A percentile compares a stretch with the other conserved stretches of the same genome.
These are phyloP conservation scores for Chironomus striatipennis DNA, from an alignment of 1,140 invertebrate species.

Conservation along the genomic window DNA sequence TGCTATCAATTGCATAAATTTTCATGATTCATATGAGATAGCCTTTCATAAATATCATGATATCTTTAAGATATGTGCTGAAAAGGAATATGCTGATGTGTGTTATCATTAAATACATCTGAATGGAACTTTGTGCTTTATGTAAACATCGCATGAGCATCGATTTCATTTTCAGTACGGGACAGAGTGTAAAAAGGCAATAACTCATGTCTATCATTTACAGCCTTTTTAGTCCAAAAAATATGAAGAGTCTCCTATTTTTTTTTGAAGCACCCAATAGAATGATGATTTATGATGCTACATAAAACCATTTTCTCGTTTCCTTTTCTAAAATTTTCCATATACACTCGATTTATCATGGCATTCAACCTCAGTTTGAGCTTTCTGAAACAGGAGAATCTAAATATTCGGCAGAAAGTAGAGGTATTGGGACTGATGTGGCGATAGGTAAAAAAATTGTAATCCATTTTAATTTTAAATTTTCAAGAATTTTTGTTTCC, in stretches of 20 bases:
- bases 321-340: background rate
- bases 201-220: no score
- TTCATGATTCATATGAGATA: no score
- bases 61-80: no score
- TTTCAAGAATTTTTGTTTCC: no score
- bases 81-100: background rate
- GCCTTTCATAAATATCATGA: no score
- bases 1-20: no score
- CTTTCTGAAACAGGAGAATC: slow-evolving; percentile 45
- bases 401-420: slow-evolving; percentile 45
- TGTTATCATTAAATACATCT: background rate
- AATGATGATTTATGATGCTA: background rate
- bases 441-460: slow-evolving; percentile 43
- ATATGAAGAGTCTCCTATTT: background rate
- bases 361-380: slow-evolving; percentile 50
- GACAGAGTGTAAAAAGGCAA: no score
- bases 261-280: background rate
- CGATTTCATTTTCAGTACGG: no score
- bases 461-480: no score
- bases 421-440: slow-evolving; percentile 88
- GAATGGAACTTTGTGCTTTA: no score
- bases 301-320: background rate
- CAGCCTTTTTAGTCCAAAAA: no score
- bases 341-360: background rate
- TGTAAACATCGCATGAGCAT: no score